These are phyloP conservation scores for Spilogale gracilis DNA, from an alignment of 2,113 vertebrate genomes.

Conservation along the genomic window DNA sequence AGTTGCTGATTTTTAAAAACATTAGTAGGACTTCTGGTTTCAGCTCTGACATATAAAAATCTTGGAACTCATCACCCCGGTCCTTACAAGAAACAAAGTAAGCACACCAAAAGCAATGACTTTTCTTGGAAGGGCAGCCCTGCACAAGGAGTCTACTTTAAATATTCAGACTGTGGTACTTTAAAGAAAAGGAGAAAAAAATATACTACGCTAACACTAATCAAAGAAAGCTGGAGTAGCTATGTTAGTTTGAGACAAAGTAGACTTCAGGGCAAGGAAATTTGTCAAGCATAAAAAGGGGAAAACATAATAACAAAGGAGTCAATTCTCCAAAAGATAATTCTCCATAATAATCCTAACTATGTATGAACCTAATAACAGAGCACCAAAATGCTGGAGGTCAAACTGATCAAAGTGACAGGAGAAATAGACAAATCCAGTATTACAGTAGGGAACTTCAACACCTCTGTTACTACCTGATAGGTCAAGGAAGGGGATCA, in stretches of 20 bases:
- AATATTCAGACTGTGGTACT: not conserved
- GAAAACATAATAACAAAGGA: not conserved
- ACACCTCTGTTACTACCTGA: constrained; percentile 7
- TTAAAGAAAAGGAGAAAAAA: constrained; percentile 33
- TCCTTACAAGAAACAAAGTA: not conserved
- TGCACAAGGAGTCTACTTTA: not conserved
- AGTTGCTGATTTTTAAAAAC: not conserved
- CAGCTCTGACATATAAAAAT: not conserved
- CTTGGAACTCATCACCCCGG: not conserved
- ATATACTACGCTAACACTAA: not conserved
- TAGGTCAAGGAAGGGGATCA: constrained; percentile 54
- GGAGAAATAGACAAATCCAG: not conserved
- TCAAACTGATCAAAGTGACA: not conserved
- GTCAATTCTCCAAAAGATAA: constrained; percentile 1
- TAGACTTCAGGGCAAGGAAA: not conserved
- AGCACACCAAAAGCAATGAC: not conserved
- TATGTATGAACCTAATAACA: not conserved
- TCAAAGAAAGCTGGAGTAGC: not conserved
- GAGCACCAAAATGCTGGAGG: not conserved
- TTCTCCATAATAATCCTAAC: not conserved
- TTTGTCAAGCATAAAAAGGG: not conserved
- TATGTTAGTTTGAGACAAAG: not conserved
- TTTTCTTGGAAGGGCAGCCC: not conserved
- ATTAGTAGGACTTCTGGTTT: not conserved
- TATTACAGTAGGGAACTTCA: not conserved